phyloP scores from a whole-genome alignment of 2,113 vertebrate genomes.

The Todiramphus chloris region DNA sequence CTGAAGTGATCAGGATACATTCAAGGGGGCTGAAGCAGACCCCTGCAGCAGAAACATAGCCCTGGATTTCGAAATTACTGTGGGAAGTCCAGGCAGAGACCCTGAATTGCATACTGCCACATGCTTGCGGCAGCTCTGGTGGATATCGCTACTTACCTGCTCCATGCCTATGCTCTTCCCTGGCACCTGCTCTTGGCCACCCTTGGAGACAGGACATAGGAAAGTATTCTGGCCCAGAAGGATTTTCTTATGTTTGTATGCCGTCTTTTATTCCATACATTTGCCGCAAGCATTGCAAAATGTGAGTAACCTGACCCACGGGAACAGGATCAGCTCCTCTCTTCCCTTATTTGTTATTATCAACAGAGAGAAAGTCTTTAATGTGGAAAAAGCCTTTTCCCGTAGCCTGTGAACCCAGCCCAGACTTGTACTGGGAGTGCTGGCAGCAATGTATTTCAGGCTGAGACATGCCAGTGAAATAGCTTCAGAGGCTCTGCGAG shows the following conservation, averaged over 20 bases:
- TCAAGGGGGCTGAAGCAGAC: not conserved
- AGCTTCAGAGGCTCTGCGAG: not conserved
- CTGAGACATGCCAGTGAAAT: not conserved
- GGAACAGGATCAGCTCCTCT: not conserved
- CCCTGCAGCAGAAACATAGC: not conserved
- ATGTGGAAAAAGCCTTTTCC: constrained; percentile 28
- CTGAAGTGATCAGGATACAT: not conserved
- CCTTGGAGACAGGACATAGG: not conserved
- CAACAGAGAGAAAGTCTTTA: constrained; percentile 3
- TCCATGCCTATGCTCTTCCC: not conserved
- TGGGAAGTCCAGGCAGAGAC: not conserved
- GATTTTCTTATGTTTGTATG: not conserved
- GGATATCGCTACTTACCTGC: not conserved
- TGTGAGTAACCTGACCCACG: not conserved
- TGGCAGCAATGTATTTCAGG: not conserved
- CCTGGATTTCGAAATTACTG: not conserved
- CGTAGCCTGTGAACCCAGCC: not conserved
- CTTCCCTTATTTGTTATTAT: constrained; percentile 25
- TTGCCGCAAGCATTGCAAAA: not conserved
- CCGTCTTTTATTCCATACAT: not conserved
- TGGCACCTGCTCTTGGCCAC: not conserved
- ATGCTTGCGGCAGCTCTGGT: not conserved
- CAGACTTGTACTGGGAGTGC: not conserved
- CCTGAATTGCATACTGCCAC: fast-evolving
- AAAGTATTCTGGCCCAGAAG: not conserved